Base-by-base conservation (phyloP, 2,797 vertebrate species). In the Xerus rutilus region DNA sequence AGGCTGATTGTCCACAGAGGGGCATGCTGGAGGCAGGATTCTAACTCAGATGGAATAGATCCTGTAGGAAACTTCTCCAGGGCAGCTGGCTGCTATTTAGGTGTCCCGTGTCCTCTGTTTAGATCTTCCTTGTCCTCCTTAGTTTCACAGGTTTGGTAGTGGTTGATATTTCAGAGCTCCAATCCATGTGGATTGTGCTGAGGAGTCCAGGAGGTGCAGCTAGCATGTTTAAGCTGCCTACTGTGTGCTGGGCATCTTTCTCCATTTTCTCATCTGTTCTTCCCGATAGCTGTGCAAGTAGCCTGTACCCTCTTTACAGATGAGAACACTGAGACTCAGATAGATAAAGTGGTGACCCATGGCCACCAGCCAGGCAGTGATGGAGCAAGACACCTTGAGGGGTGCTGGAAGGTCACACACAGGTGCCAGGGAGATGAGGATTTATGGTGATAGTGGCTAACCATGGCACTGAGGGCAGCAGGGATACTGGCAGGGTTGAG, bases 1-100 rank as follows among this genome's bases (percentile, higher is more conserved):
- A 74, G 81, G 17, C 49, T 5, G 30, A 6, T 11, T 6, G 25
- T 43, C 72, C 62, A 0, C 0, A 2, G 67, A n/a, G 3, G 57
- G 79, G 25, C 13, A 0, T 7, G 10, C 67, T 2, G 5, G 57
- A 73, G 69, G 25, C 5, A 21, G 65, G 64, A 2, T 2, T 59
- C 82, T 39, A 39, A 59, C 57, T 57, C 15, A 0, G 47, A 39
- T 20, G 43, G 32, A 8, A 32, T 4, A 35, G 74, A 15, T 43
- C 7, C 3, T 18, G 28, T 54, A 14, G 2, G 72, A 82, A 82
- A 67, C 18, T 6, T 18, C 2, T 15, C 7, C n/a, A 9, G 17
- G 52, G n/a, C n/a, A 8, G 49, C 67, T n/a, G 43, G n/a, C n/a
- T 23, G 59, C 54, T 74, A 4, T 11, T 57, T 1, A 45, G n/a